Base-by-base conservation (phyloP, 2,113 vertebrate genomes). In the Cynocephalus volans region DNA sequence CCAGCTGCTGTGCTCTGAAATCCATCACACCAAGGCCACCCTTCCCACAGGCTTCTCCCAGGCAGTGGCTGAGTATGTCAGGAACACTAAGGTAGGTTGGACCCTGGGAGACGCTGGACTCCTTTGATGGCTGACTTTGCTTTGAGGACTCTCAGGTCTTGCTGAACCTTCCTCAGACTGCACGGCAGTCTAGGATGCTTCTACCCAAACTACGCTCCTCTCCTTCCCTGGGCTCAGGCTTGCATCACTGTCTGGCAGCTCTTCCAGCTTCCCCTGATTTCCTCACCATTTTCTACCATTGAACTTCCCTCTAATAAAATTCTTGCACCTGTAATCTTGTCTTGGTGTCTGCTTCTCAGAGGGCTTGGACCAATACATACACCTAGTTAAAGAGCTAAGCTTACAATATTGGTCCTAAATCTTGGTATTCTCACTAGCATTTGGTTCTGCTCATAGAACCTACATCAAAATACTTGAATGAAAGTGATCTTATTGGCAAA, bases 401-500 rank as follows among this genome's bases (percentile, higher is more conserved):
- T 64, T 52, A 50, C 5, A 69, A 36, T 33, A 12, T 21, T 4
- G 26, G 52, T 54, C 36, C 69, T 56, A 56, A 41, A 77, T 7
- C 48, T 81, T 73, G 60, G 18, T 19, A 36, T 41, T 82, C 31
- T 72, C 3, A 15, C 62, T 72, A 56, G 18, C 8, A 14, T 60
- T 81, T 86, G 56, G 7, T 75, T 88, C 52, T 90, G 10, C 45
- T 92, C 54, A 80, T 3, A 84, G 18, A 81, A 36, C 17, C n/a
- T 77, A 36, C 33, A 64, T 28, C 14, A 58, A 70, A 80, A 88
- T 41, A 36, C 45, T 23, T 87, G 54, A 90, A 92, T 65, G 54
- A 72, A 93, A 84, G 54, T 41, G 9, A 86, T 91, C 14, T 88
- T 64, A 45, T 91, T 96, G 93, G 86, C 33, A 65, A 88, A 93